Evolutionary conservation across 2,888 invertebrate species (phyloP), one percentile per base, ranked within the genome.

Genomic region (Bombylius discolor): DNA sequence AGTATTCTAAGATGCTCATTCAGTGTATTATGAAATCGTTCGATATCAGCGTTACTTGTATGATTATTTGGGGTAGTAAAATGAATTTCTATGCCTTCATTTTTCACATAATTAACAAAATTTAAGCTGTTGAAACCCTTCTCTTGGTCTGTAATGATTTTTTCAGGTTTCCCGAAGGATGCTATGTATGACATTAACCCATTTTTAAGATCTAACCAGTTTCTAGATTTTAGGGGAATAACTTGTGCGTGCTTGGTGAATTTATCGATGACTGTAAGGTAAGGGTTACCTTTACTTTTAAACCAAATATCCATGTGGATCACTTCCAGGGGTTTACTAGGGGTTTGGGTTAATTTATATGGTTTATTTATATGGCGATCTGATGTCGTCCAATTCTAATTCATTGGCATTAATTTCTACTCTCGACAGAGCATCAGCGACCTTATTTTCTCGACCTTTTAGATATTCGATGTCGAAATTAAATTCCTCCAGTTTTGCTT

Each of bases 401-500:
- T 45, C 31, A 45, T 54, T 54, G 4, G 34, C 23, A 36, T 56
- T 33, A 14, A 50, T 36, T 47, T 54, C 55, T 31, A 52, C 45
- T 48, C 55, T 31, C 9, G 56, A 56, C 8, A 57, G 42, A 11
- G 55, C 51, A 34, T 57, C 57, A 5, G 54, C 57, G n/a, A 56
- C 54, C 9, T 56, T 47, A 53, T 60, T 60, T n/a, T 58, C 49
- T 49, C 55, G 54, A 23, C 62, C 53, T 45, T 59, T 63, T 36
- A 61, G 56, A 31, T 61, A 62, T 36, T 49, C 49, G 8, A 56
- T 57, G 44, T 60, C 53, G 34, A 62, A 62, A 14, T 63, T 55
- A 36, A 59, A 68, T 53, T 67, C 66, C 51, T n/a, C 13, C 4
- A 44, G 5, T 13, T 12, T 62, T 61, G 62, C 66, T 55, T 58